phyloP scores from a whole-genome alignment of 2,113 vertebrate genomes.

The Crotalus horridus region DNA sequence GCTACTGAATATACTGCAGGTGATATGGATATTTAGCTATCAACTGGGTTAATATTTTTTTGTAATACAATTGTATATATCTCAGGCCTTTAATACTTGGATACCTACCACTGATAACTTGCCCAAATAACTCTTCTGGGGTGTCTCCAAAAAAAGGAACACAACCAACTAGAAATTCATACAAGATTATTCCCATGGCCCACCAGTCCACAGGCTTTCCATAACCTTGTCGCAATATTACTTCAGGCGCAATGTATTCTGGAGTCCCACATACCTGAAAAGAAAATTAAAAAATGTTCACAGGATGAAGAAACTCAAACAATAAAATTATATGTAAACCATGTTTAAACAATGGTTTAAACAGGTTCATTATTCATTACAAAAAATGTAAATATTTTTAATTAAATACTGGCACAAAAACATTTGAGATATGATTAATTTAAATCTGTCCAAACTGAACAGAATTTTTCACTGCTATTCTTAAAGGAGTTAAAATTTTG shows the following conservation, averaged over 20 bases:
- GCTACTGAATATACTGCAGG: not conserved
- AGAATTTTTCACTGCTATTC: not conserved
- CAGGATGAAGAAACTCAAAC: not conserved
- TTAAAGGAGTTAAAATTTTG: not conserved
- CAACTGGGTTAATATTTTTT: not conserved
- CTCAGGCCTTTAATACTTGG: not conserved
- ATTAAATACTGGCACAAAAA: not conserved
- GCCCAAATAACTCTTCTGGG: constrained; percentile 93
- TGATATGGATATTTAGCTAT: not conserved
- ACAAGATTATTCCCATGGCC: constrained; percentile 96
- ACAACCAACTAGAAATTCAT: constrained; percentile 93
- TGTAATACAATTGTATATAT: not conserved
- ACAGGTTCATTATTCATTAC: not conserved
- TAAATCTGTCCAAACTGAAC: not conserved
- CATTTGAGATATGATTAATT: not conserved
- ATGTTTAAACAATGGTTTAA: not conserved
- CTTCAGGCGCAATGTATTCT: constrained; percentile 95
- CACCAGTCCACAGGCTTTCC: constrained; percentile 99
- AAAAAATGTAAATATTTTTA: not conserved
- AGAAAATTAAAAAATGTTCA: not conserved
- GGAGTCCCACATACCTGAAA: constrained; percentile 94
- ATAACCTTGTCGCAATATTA: constrained; percentile 94
- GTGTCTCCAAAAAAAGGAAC: constrained; percentile 97
- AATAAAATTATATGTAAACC: not conserved
- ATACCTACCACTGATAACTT: constrained; percentile 93